These are phyloP conservation scores for Eurytemora carolleeae DNA, from an alignment of 1,140 invertebrate genomes.

Conservation along the genomic window DNA sequence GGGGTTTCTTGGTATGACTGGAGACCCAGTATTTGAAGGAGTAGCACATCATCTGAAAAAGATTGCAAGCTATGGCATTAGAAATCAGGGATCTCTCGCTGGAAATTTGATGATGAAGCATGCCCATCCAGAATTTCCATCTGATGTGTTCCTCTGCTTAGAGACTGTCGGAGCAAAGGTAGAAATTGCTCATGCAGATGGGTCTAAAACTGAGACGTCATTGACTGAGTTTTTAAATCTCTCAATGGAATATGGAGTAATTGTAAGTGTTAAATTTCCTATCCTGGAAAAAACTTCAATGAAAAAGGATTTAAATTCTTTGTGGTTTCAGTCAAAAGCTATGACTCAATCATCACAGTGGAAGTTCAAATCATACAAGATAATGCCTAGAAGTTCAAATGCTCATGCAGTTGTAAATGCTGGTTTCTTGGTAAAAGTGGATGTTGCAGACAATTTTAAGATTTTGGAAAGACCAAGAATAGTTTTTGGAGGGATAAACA, in stretches of 20 bases:
- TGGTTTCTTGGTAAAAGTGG: slow-evolving; percentile 36
- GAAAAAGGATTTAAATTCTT: too few relatives aligned
- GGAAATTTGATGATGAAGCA: slow-evolving; percentile 60
- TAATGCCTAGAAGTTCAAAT: slow-evolving; percentile 57
- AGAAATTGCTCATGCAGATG: too few relatives aligned
- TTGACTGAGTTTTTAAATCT: too few relatives aligned
- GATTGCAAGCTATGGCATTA: background rate
- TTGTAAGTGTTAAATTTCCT: too few relatives aligned
- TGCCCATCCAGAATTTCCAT: slow-evolving; percentile 42
- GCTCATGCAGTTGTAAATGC: slow-evolving; percentile 61
- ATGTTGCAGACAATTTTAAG: slow-evolving; percentile 20
- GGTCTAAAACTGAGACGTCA: too few relatives aligned
- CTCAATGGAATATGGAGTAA: too few relatives aligned
- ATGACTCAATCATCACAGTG: too few relatives aligned
- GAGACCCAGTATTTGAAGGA: background rate
- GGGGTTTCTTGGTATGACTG: background rate
- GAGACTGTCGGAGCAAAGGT: slow-evolving; percentile 37
- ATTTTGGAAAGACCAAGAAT: slow-evolving; percentile 35
- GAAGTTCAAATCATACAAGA: slow-evolving; percentile 28
- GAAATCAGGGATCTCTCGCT: slow-evolving; percentile 24
- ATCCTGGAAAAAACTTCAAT: too few relatives aligned
- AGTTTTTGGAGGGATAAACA: slow-evolving; percentile 43
- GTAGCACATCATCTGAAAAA: background rate
- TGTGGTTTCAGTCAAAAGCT: too few relatives aligned
- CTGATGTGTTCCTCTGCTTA: slow-evolving; percentile 51